phyloP scores from a whole-genome alignment of 2,888 invertebrate species.

The Chouioia cunea region DNA sequence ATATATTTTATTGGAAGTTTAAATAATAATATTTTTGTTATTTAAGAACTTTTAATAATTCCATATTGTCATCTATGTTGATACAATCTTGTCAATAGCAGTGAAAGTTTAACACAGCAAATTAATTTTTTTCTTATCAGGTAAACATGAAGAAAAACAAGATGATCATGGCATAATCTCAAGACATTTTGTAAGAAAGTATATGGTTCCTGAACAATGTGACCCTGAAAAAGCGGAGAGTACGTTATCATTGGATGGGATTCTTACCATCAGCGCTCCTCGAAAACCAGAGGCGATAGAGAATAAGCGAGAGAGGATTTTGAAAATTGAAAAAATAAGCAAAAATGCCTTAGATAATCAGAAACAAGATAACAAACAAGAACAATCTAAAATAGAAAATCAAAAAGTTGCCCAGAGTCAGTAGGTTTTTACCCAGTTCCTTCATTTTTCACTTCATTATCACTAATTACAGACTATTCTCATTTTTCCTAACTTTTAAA shows the following conservation, averaged over 20 bases:
- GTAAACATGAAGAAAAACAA: conserved; percentile 82
- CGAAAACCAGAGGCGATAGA: conserved; percentile 53
- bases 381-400: conserved; percentile 27
- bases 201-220: conserved; percentile 63
- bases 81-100: too few species aligned
- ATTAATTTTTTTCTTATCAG: conserved; percentile 1
- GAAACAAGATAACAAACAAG: conserved; percentile 20
- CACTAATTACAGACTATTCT: conserved; percentile 15
- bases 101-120: background rate
- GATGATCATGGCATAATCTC: conserved; percentile 76
- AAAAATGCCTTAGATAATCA: conserved; percentile 69
- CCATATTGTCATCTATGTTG: too few species aligned
- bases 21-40: too few species aligned
- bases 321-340: conserved; percentile 60
- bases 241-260: conserved; percentile 83
- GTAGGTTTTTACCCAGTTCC: conserved; percentile 2
- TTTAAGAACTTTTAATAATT: too few species aligned
- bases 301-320: conserved; percentile 30
- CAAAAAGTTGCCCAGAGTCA: conserved; percentile 36
- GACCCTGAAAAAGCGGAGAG: conserved; percentile 76
- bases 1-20: too few species aligned
- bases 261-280: conserved; percentile 82
- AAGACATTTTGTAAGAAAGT: conserved; percentile 60
- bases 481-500: conserved; percentile 4
- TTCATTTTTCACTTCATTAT: background rate